These are phyloP conservation scores for Oryzias sinensis DNA, from an alignment of 2,797 vertebrate species.

Conservation along the genomic window DNA sequence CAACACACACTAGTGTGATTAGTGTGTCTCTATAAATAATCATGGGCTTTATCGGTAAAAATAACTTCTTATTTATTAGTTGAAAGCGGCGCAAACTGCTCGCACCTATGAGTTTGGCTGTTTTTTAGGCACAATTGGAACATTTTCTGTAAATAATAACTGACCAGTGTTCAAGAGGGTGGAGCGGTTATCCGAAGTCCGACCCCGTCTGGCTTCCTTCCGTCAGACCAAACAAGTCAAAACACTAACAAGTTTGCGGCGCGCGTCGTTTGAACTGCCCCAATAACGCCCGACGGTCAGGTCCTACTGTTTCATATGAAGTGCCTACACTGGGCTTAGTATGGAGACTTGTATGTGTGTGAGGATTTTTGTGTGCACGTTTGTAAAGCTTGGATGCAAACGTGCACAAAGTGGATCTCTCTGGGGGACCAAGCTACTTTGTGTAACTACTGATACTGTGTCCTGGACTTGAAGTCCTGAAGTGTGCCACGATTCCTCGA, in stretches of 20 bases:
- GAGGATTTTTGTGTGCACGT: conserved; percentile 22
- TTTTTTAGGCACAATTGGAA: conserved; percentile 7
- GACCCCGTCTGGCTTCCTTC: conserved; percentile 15
- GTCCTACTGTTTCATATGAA: conserved; percentile 74
- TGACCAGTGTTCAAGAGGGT: conserved; percentile 14
- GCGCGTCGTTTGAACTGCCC: conserved; percentile 53
- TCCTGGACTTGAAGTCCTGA: conserved; percentile 68
- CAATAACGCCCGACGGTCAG: conserved; percentile 72
- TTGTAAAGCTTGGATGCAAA: conserved; percentile 62
- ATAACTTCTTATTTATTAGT: conserved; percentile 78
- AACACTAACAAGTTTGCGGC: conserved; percentile 39
- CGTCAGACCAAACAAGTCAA: conserved; percentile 22
- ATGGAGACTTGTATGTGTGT: conserved; percentile 50
- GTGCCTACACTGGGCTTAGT: conserved; percentile 73
- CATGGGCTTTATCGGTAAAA: conserved; percentile 71
- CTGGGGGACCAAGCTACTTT: conserved; percentile 71
- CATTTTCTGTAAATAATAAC: conserved; percentile 5
- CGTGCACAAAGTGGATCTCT: conserved; percentile 61
- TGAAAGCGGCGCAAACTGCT: conserved; percentile 4
- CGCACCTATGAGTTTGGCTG: conserved; percentile 13
- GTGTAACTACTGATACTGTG: conserved; percentile 82
- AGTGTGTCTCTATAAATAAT: conserved; percentile 60
- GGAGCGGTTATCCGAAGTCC: conserved; percentile 5
- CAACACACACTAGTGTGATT: conserved; percentile 79
- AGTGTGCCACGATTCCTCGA: conserved; percentile 66